A percentile compares a stretch with the other conserved stretches of the same genome.
phyloP scores from a whole-genome alignment of 2,888 invertebrate species.

The Sturmia bella region DNA sequence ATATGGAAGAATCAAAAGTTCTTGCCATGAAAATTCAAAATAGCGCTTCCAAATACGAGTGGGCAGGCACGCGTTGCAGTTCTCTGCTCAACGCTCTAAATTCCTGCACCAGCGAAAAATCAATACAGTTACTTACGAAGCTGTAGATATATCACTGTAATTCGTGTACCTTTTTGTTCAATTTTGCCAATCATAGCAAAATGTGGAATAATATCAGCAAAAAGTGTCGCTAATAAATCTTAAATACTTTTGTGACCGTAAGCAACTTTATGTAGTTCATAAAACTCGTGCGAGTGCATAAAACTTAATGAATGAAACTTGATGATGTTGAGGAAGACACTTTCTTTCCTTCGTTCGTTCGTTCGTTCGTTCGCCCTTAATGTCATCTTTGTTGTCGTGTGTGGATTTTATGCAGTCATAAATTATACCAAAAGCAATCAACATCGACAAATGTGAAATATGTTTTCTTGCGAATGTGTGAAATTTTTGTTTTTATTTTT shows the following conservation, averaged over 20 bases:
- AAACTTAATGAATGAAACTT: conserved; percentile 42
- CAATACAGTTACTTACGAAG: conserved; percentile 20
- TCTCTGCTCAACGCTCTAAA: too few species aligned
- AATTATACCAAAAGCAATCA: conserved; percentile 60
- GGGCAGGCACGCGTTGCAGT: too few species aligned
- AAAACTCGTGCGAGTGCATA: conserved; percentile 61
- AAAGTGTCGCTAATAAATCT: conserved; percentile 54
- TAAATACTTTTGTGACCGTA: conserved; percentile 12
- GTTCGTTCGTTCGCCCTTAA: too few species aligned
- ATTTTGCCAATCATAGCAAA: conserved; percentile 40
- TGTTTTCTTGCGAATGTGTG: conserved; percentile 57
- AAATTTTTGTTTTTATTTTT: conserved; percentile 36
- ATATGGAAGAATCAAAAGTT: too few species aligned
- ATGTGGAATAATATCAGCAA: conserved; percentile 34
- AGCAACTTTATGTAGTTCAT: conserved; percentile 52
- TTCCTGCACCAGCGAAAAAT: conserved; percentile 27
- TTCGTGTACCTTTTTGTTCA: background rate
- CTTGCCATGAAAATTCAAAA: too few species aligned
- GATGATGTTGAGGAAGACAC: background rate
- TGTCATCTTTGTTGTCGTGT: background rate
- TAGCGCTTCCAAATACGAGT: too few species aligned
- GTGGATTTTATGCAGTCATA: conserved; percentile 50
- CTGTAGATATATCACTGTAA: background rate
- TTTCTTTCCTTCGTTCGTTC: too few species aligned
- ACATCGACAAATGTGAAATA: conserved; percentile 35